Evolutionary conservation across 2,113 vertebrate species (phyloP).

Genomic region (Hydrochoerus hydrochaeris): DNA sequence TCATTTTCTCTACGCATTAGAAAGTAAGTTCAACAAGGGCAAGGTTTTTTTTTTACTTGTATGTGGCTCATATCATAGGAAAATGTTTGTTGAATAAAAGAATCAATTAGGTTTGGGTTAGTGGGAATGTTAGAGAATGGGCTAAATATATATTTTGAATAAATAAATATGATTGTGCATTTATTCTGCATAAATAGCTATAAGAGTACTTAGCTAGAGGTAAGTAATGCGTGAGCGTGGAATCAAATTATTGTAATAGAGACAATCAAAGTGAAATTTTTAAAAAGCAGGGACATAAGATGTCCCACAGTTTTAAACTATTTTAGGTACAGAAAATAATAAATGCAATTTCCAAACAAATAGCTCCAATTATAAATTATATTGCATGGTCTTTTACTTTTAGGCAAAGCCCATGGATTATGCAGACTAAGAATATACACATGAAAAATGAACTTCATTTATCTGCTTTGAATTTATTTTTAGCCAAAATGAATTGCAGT

Average conservation of each 20-base stretch:
- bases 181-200: slow-evolving; percentile 41
- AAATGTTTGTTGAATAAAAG: slow-evolving; percentile 54
- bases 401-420: neutral
- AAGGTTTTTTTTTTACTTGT: neutral
- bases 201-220: slow-evolving; percentile 25
- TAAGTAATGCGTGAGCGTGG: neutral
- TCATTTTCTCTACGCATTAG: neutral
- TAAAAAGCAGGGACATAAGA: neutral
- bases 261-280: slow-evolving; percentile 36
- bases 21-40: neutral
- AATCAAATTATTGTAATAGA: neutral
- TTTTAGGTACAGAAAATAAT: slow-evolving; percentile 38
- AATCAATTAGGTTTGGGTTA: slow-evolving; percentile 1
- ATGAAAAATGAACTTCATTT: slow-evolving; percentile 37
- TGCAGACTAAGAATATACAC: neutral
- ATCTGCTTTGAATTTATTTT: slow-evolving; percentile 49
- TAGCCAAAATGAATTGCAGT: slow-evolving; percentile 5
- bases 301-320: neutral
- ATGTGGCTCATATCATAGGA: neutral
- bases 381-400: neutral
- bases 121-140: neutral
- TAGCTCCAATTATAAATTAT: slow-evolving; percentile 38
- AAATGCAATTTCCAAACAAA: slow-evolving; percentile 30
- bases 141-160: slow-evolving; percentile 45
- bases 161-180: slow-evolving; percentile 48